A percentile compares a stretch with the other conserved stretches of the same genome.
phyloP scores from a whole-genome alignment of 2,797 vertebrate genomes.

The Zalophus californianus region DNA sequence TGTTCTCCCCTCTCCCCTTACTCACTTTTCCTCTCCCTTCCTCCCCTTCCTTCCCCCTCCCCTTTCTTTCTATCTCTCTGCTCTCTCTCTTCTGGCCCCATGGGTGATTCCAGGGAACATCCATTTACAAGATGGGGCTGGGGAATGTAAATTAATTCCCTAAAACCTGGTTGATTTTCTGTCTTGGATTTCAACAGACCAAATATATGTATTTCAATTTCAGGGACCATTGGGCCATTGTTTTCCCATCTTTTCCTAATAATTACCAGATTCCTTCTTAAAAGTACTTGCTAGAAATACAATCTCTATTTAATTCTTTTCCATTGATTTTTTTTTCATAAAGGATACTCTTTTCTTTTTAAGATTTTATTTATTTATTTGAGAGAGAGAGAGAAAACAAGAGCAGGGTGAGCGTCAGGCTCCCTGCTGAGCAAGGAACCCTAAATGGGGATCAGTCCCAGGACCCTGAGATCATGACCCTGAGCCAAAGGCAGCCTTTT shows the following conservation, averaged over 20 bases:
- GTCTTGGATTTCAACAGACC: neutral
- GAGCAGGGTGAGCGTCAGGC: neutral
- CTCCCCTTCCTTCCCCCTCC: neutral
- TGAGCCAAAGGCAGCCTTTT: no score
- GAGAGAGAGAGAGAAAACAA: neutral
- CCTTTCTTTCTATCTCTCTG: neutral
- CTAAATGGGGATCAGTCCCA: neutral
- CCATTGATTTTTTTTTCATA: neutral
- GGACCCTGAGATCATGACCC: neutral
- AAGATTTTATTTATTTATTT: neutral
- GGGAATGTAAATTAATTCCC: neutral
- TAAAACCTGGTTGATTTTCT: neutral
- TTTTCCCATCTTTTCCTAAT: neutral
- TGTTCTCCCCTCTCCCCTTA: neutral
- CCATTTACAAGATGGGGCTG: neutral
- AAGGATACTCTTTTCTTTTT: neutral
- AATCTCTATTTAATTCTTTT: constrained; percentile 1
- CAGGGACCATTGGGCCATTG: neutral
- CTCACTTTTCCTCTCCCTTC: neutral
- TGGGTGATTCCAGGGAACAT: neutral
- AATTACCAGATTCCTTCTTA: neutral
- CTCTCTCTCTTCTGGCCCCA: neutral
- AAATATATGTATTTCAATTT: neutral
- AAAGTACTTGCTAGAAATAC: neutral
- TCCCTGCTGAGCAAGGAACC: neutral